Conservation (phyloP, 2,113 vertebrate genomes). For the Scomber japonicus region DNA sequence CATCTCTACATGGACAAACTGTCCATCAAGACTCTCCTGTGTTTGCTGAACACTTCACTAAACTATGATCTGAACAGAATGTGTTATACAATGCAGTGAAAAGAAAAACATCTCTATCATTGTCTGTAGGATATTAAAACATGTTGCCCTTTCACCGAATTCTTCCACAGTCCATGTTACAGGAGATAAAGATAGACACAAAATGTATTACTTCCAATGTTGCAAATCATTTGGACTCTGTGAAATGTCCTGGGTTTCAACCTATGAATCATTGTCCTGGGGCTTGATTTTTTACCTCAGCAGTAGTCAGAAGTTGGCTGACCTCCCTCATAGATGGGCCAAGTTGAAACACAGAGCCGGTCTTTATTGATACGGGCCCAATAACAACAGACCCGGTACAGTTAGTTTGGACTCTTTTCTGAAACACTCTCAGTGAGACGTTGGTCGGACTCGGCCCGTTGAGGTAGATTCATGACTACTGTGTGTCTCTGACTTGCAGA, state of each 20-base stretch:
- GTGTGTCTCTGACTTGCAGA: conserved; percentile 82
- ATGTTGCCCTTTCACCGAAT: not conserved
- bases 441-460: not conserved
- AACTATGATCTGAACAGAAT: not conserved
- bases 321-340: conserved; percentile 70
- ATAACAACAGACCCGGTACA: conserved; percentile 45
- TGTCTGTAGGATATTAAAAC: conserved; percentile 11
- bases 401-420: conserved; percentile 47
- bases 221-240: conserved; percentile 47
- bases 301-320: conserved; percentile 71
- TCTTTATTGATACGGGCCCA: conserved; percentile 69
- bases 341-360: conserved; percentile 65
- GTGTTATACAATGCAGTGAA: not conserved
- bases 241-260: conserved; percentile 59
- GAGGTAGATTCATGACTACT: conserved; percentile 30
- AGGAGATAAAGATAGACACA: conserved; percentile 6
- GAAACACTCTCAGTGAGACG: conserved; percentile 52
- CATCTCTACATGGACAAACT: conserved; percentile 31
- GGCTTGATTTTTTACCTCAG: conserved; percentile 64
- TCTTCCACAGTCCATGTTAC: not conserved
- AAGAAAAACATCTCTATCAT: conserved; percentile 5
- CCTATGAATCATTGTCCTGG: conserved; percentile 66
- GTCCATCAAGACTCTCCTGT: not conserved
- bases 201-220: conserved; percentile 18
- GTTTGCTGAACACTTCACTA: conserved; percentile 19